A percentile compares a stretch with the other conserved stretches of the same genome.
phyloP scores from a whole-genome alignment of 1,140 invertebrate genomes.

The Semibalanus balanoides region DNA sequence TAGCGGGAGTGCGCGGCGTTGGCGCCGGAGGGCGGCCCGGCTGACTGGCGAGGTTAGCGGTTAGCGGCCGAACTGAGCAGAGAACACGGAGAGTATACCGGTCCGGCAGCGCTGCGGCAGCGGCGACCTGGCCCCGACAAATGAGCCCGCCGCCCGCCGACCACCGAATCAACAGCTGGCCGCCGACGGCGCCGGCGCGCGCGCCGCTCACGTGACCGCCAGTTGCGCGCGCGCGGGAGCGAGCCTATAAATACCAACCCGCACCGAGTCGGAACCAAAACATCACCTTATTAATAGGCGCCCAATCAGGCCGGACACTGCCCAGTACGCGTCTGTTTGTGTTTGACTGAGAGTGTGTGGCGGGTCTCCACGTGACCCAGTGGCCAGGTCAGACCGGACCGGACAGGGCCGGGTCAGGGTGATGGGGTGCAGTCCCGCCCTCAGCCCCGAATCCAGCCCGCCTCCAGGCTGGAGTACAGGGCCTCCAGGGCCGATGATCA shows the following conservation, averaged over 20 bases:
- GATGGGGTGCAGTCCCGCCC: no score
- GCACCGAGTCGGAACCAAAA: background rate
- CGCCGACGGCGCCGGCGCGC: no score
- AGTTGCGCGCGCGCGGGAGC: no score
- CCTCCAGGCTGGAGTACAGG: no score
- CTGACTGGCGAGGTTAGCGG: background rate
- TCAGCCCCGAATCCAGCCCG: no score
- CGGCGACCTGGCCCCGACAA: background rate
- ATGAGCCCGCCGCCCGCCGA: background rate
- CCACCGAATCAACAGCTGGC: no score
- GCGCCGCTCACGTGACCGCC: background rate
- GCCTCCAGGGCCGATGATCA: no score
- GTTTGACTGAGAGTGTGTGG: slow-evolving; percentile 9
- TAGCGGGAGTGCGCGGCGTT: no score
- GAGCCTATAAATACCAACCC: background rate
- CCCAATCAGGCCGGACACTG: background rate
- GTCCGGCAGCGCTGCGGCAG: background rate
- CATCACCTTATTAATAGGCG: background rate
- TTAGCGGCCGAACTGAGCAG: background rate
- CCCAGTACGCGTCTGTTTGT: background rate
- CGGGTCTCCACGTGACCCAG: background rate
- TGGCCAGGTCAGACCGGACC: no score
- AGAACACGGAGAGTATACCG: background rate
- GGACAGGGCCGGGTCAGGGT: no score
- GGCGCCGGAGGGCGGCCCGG: no score